Percentiles rank a stretch among this genome's conserved stretches.
Evolutionary conservation across 2,113 vertebrate genomes (phyloP).

Genomic region (Lepus timidus): DNA sequence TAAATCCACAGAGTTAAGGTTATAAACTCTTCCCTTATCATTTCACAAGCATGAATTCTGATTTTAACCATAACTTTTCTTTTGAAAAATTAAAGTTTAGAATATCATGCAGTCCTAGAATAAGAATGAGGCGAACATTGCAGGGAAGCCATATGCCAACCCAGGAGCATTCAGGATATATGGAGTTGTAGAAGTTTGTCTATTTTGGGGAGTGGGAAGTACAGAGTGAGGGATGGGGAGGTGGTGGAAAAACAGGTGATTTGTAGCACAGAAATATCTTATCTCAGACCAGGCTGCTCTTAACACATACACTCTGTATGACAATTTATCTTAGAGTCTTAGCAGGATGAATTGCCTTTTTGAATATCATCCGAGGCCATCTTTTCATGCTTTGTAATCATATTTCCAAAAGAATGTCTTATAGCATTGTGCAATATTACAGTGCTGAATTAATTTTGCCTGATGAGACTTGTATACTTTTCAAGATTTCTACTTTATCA

Average conservation of each 20-base stretch:
- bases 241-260: background rate
- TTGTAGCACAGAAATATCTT: background rate
- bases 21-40: background rate
- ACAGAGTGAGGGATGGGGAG: background rate
- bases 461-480: background rate
- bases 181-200: background rate
- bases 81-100: background rate
- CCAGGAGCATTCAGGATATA: background rate
- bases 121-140: background rate
- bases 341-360: background rate
- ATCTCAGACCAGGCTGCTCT: background rate
- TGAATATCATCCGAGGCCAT: background rate
- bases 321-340: background rate
- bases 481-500: background rate
- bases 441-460: constrained; percentile 37
- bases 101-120: background rate
- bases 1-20: background rate
- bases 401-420: background rate
- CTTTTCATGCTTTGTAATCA: background rate
- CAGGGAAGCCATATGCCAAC: background rate
- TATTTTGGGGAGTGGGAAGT: background rate
- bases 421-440: background rate
- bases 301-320: background rate
- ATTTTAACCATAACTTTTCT: background rate
- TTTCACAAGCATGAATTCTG: background rate